phyloP scores from a whole-genome alignment of 2,888 invertebrate species.

The Homarus gammarus region DNA sequence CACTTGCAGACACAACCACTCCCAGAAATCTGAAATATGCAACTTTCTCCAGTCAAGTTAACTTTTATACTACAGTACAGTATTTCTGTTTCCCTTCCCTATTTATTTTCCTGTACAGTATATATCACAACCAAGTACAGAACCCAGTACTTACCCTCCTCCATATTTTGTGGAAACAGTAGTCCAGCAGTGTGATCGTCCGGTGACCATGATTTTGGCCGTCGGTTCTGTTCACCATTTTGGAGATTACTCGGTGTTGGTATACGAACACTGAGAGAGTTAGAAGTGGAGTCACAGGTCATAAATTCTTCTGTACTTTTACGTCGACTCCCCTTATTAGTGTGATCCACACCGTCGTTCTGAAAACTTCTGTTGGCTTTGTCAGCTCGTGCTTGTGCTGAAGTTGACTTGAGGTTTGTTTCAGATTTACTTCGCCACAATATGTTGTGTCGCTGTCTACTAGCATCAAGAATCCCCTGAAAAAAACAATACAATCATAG shows the following conservation, averaged over 20 bases:
- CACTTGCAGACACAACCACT: too few relatives aligned
- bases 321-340: slow-evolving; percentile 8
- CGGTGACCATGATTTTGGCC: slow-evolving; percentile 88
- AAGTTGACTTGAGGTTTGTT: slow-evolving; percentile 80
- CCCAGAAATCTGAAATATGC: too few relatives aligned
- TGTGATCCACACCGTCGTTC: slow-evolving; percentile 23
- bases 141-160: background rate
- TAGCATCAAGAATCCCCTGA: slow-evolving; percentile 96
- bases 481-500: slow-evolving; percentile 42
- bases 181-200: slow-evolving; percentile 84
- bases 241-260: slow-evolving; percentile 47
- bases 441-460: slow-evolving; percentile 93
- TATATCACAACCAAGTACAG: too few relatives aligned
- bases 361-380: background rate
- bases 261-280: slow-evolving; percentile 6
- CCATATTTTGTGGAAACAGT: slow-evolving; percentile 78
- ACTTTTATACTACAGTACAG: too few relatives aligned
- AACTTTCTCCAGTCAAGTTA: too few relatives aligned
- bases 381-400: slow-evolving; percentile 77
- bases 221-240: slow-evolving; percentile 77
- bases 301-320: slow-evolving; percentile 52
- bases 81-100: too few relatives aligned
- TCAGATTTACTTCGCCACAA: slow-evolving; percentile 95
- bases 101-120: too few relatives aligned
- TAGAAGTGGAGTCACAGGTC: slow-evolving; percentile 32